Evolutionary conservation across 2,113 vertebrate genomes (phyloP).

Genomic region (Cyprinodon brontotheroides): DNA sequence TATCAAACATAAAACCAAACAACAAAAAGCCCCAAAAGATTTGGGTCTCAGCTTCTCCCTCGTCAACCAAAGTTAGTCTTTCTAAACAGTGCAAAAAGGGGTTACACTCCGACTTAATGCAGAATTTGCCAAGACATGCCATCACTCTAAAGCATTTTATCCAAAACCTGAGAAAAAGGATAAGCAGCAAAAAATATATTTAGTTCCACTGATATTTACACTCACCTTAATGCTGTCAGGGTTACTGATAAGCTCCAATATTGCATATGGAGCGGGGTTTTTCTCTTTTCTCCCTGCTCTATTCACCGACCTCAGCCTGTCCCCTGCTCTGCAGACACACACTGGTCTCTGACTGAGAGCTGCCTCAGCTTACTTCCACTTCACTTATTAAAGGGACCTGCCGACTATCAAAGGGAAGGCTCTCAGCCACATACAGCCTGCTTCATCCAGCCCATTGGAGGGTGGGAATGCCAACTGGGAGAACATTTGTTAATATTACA

Average conservation of each 20-base stretch:
- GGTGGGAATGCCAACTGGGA: too few relatives aligned
- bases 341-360: conserved; percentile 17
- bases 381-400: conserved; percentile 51
- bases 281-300: not conserved
- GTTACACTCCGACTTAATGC: too few relatives aligned
- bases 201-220: not conserved
- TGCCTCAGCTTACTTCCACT: conserved; percentile 19
- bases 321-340: conserved; percentile 20
- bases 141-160: too few relatives aligned
- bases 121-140: too few relatives aligned
- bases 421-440: conserved; percentile 23
- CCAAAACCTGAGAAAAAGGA: too few relatives aligned
- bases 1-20: too few relatives aligned
- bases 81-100: too few relatives aligned
- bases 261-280: not conserved
- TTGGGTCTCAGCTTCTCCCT: too few relatives aligned
- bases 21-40: too few relatives aligned
- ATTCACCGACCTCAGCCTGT: not conserved
- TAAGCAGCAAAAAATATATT: too few relatives aligned
- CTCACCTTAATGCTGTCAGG: conserved; percentile 29
- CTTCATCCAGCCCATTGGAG: not conserved
- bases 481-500: conserved; percentile 52
- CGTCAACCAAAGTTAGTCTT: too few relatives aligned
- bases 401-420: conserved; percentile 31
- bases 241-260: not conserved